Percentiles rank a stretch among this genome's conserved stretches.
Evolutionary conservation across 2,113 vertebrate genomes (phyloP).

Genomic region (Serilophus lunatus): DNA sequence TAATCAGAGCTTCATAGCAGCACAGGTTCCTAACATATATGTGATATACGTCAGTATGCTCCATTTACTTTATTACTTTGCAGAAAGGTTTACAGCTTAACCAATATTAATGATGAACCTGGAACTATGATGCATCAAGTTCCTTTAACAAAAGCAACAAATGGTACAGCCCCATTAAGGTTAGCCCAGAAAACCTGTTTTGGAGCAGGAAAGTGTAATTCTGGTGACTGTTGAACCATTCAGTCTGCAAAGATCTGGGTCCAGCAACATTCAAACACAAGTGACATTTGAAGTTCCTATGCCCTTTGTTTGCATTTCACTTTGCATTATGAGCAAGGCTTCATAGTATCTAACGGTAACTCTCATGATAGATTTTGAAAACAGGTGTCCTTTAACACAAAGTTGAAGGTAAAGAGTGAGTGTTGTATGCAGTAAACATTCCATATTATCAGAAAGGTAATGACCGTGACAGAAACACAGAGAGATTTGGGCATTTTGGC

Average conservation of each 20-base stretch:
- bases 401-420: slow-evolving; percentile 27
- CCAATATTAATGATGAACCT: background rate
- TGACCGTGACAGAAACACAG: slow-evolving; percentile 15
- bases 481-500: background rate
- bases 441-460: slow-evolving; percentile 2
- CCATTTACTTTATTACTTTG: background rate
- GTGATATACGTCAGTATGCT: background rate
- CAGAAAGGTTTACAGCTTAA: background rate
- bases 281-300: background rate
- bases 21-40: background rate
- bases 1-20: background rate
- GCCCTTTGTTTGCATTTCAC: background rate
- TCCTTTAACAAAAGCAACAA: background rate
- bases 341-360: background rate
- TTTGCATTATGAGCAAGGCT: background rate
- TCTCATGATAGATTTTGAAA: slow-evolving; percentile 13
- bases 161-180: background rate
- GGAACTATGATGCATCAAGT: background rate
- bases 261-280: background rate
- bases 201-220: background rate
- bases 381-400: background rate
- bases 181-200: background rate
- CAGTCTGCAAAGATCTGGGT: background rate
- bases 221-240: background rate
- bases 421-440: background rate